Evolutionary conservation across 2,113 vertebrate species (phyloP), one percentile per base, ranked within the genome.

Genomic region (Aythya baeri): DNA sequence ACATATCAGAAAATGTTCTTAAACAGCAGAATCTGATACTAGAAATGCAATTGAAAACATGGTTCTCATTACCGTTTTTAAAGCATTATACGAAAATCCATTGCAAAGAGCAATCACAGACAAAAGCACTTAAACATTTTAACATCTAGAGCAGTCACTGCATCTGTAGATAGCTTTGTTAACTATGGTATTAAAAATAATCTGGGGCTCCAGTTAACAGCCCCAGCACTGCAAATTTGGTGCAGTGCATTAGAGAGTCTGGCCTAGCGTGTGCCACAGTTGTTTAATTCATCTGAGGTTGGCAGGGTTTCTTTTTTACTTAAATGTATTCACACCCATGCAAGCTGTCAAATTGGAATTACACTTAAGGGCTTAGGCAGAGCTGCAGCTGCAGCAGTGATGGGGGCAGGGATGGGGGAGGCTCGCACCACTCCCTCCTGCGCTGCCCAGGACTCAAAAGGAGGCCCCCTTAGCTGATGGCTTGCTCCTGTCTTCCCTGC

Each of bases 321-420:
- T 74, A 59, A 38, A 74, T 78, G 36, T 82, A 84, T 94, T 88
- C 94, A 93, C 90, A 93, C 88, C 88, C 91, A 84, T 94, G 90
- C 94, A 97, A 95, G 93, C 93, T 96, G 93, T 96, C 91, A 93
- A 79, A 67, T n/a, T 91, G 88, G 34, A 94, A 79, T 89, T 81
- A 68, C 31, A 66, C 58, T 57, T 71, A 68, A 72, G 62, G 31
- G 58, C 41, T 94, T n/a, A 76, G 79, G 15, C 18, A 0, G 11
- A 78, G 70, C 61, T 78, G 82, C 88, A 88, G 94, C 88, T 83
- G 80, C 90, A 93, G 66, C 6, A 3, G 52, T 3, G 5, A 29
- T 59, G 70, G 61, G 63, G 81, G 54, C 44, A 77, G 66, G 81
- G 80, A 66, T 55, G 11, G 9, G 4, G 25, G 3, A n/a, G 6